Conservation (phyloP, 2,888 invertebrate species). For the Zygogramma bicolorata region DNA sequence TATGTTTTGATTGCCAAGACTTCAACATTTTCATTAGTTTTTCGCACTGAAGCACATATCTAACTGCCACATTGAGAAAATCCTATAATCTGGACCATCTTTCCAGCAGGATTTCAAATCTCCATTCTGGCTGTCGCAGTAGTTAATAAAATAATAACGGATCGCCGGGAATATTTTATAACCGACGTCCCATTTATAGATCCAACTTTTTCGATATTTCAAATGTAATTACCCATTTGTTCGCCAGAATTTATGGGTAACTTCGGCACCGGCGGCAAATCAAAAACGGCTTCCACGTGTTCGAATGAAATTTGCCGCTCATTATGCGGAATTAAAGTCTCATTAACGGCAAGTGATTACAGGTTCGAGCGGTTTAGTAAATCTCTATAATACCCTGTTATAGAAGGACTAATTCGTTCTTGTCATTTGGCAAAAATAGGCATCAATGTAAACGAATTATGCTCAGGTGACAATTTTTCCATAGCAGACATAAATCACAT, state of each 20-base stretch:
- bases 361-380: neutral
- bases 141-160: constrained; percentile 7
- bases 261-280: constrained; percentile 20
- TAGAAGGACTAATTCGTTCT: neutral
- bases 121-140: neutral
- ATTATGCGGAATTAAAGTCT: constrained; percentile 8
- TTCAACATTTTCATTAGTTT: neutral
- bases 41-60: too few relatives aligned
- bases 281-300: constrained; percentile 29
- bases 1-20: too few relatives aligned
- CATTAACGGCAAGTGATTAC: constrained; percentile 13
- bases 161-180: neutral
- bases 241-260: constrained; percentile 23
- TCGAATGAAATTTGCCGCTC: constrained; percentile 24
- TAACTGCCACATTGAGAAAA: neutral
- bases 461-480: too few relatives aligned
- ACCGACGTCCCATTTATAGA: constrained; percentile 14
- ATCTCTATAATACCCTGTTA: too few relatives aligned
- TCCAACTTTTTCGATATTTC: constrained; percentile 34
- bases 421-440: too few relatives aligned
- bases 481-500: too few relatives aligned
- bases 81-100: neutral
- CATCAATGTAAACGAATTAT: too few relatives aligned
- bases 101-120: neutral
- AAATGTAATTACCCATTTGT: constrained; percentile 31